Evolutionary conservation across 2,797 vertebrate species (phyloP).

Genomic region (Thaleichthys pacificus): DNA sequence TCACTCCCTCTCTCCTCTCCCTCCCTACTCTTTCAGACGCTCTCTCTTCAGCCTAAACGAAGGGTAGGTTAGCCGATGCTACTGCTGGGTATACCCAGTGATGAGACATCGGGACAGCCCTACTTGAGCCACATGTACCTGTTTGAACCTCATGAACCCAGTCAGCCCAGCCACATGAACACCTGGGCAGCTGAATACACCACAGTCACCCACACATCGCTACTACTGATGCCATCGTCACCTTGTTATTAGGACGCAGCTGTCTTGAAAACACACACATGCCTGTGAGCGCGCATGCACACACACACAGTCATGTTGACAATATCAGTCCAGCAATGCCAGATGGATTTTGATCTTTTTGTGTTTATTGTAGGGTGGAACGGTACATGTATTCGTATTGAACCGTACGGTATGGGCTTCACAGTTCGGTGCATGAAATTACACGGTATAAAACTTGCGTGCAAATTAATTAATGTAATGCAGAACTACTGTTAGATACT

Average conservation of each 20-base stretch:
- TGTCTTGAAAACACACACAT: constrained; percentile 22
- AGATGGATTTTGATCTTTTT: too few species aligned
- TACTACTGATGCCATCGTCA: not conserved
- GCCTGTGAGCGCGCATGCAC: not conserved
- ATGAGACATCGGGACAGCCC: constrained; percentile 7
- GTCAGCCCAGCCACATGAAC: not conserved
- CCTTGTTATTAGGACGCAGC: constrained; percentile 26
- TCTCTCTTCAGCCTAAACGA: not conserved
- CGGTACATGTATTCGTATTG: too few species aligned
- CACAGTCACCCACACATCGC: not conserved
- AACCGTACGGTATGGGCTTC: too few species aligned
- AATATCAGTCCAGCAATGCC: not conserved
- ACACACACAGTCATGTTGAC: constrained; percentile 3
- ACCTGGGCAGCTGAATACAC: not conserved
- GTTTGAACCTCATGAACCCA: not conserved
- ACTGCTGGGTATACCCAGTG: constrained; percentile 3
- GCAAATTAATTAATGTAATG: too few species aligned
- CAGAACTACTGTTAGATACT: too few species aligned
- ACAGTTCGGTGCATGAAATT: too few species aligned
- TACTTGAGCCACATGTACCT: not conserved
- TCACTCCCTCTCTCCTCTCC: not conserved
- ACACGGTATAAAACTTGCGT: too few species aligned
- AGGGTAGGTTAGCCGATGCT: not conserved
- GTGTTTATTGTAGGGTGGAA: too few species aligned
- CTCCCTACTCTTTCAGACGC: not conserved